Percentiles rank a stretch among this genome's conserved stretches.
Conservation (phyloP, 2,888 invertebrate genomes). For the Drosophila borborema region DNA sequence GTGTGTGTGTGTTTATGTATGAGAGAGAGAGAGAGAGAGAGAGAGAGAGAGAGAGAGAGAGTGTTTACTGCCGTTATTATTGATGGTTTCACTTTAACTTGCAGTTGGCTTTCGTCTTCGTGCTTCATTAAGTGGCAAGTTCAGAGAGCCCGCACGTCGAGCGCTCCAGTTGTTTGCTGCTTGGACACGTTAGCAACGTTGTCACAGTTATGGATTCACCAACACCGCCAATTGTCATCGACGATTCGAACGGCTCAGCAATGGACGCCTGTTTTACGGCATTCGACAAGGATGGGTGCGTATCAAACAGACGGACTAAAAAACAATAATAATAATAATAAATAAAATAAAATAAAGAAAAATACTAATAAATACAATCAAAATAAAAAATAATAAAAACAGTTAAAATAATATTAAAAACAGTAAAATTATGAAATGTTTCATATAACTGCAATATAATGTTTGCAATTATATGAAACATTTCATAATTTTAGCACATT, state of each 20-base stretch:
- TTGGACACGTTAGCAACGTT: constrained; percentile 61
- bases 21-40: not conserved
- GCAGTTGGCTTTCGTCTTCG: constrained; percentile 59
- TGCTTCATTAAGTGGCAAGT: constrained; percentile 64
- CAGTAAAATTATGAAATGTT: no score
- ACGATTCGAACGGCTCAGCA: constrained; percentile 87
- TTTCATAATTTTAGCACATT: no score
- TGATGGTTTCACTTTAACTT: constrained; percentile 78
- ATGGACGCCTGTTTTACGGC: constrained; percentile 97
- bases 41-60: constrained; percentile 3
- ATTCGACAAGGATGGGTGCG: constrained; percentile 95
- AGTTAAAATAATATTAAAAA: no score
- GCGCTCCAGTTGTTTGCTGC: constrained; percentile 56
- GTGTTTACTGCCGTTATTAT: constrained; percentile 58
- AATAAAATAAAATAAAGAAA: not conserved
- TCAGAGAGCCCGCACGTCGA: constrained; percentile 29
- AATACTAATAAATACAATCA: not conserved
- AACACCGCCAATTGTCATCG: constrained; percentile 85
- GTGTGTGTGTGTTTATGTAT: not conserved
- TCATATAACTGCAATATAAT: no score
- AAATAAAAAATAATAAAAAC: no score
- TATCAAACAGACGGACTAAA: constrained; percentile 52
- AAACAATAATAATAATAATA: not conserved
- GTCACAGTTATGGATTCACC: constrained; percentile 84
- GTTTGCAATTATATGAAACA: no score